Percentiles rank a stretch among this genome's conserved stretches.
These are phyloP conservation scores for Enteromius treurensis DNA, from an alignment of 2,797 vertebrate genomes.

Conservation along the genomic window DNA sequence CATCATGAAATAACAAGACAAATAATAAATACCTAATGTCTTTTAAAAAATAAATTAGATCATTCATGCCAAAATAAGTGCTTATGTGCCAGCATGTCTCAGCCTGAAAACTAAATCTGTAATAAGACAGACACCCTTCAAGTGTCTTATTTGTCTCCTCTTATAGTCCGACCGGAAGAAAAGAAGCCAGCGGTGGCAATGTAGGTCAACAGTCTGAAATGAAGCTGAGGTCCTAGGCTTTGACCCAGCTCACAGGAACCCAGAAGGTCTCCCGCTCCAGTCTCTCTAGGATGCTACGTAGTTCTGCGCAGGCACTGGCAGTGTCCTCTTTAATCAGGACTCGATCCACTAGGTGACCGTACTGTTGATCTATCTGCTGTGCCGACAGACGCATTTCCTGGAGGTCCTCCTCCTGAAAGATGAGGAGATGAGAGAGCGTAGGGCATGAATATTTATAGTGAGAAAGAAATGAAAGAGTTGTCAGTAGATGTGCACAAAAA, in stretches of 20 bases:
- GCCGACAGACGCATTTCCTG: constrained; percentile 92
- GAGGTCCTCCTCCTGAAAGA: constrained; percentile 87
- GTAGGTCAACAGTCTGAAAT: constrained; percentile 24
- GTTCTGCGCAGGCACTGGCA: constrained; percentile 83
- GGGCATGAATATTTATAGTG: background rate
- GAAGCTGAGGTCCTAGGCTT: constrained; percentile 74
- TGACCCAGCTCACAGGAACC: constrained; percentile 90
- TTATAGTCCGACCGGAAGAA: background rate
- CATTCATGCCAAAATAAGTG: constrained; percentile 18
- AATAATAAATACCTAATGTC: constrained; percentile 25
- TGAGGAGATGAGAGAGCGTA: background rate
- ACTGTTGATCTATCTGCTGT: constrained; percentile 88
- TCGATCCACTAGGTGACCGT: constrained; percentile 89
- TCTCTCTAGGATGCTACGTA: constrained; percentile 84
- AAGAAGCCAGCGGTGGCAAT: constrained; percentile 42
- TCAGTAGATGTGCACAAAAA: background rate
- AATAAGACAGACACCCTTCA: background rate
- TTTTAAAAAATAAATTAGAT: constrained; percentile 26
- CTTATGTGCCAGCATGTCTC: constrained; percentile 15
- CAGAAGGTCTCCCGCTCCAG: constrained; percentile 88
- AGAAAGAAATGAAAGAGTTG: background rate
- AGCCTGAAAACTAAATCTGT: constrained; percentile 14
- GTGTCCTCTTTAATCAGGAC: constrained; percentile 90
- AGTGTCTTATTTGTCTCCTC: background rate
- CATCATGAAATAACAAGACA: background rate